phyloP scores from a whole-genome alignment of 2,113 vertebrate species.

The Pongo pygmaeus region DNA sequence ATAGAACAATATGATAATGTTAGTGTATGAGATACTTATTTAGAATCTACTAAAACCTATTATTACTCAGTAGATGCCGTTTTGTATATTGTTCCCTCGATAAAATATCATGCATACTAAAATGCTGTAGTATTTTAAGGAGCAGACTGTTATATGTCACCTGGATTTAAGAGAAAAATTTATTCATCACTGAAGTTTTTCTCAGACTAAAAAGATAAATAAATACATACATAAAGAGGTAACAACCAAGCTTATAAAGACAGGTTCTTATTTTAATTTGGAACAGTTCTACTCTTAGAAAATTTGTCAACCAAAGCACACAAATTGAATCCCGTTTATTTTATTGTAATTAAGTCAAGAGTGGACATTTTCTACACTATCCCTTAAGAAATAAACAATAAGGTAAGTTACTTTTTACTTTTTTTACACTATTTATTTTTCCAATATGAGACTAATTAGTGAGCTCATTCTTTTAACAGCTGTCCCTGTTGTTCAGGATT shows the following conservation, averaged over 20 bases:
- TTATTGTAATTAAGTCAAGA: constrained; percentile 69
- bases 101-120: background rate
- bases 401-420: constrained; percentile 70
- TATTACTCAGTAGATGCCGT: background rate
- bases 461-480: constrained; percentile 81
- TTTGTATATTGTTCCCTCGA: background rate
- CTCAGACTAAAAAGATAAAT: constrained; percentile 42
- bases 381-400: constrained; percentile 81
- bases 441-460: constrained; percentile 80
- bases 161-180: constrained; percentile 44
- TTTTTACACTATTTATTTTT: constrained; percentile 79
- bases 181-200: constrained; percentile 1
- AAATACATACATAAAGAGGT: constrained; percentile 6
- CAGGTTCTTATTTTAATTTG: constrained; percentile 44
- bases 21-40: background rate
- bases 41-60: background rate
- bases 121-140: background rate
- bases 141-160: background rate
- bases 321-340: constrained; percentile 75
- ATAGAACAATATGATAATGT: constrained; percentile 10
- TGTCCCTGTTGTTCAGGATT: constrained; percentile 70
- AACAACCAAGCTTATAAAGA: constrained; percentile 28
- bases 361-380: constrained; percentile 70
- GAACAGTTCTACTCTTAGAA: constrained; percentile 54
- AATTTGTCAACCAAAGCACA: constrained; percentile 71